phyloP scores from a whole-genome alignment of 2,888 invertebrate genomes.

The Myathropa florea region DNA sequence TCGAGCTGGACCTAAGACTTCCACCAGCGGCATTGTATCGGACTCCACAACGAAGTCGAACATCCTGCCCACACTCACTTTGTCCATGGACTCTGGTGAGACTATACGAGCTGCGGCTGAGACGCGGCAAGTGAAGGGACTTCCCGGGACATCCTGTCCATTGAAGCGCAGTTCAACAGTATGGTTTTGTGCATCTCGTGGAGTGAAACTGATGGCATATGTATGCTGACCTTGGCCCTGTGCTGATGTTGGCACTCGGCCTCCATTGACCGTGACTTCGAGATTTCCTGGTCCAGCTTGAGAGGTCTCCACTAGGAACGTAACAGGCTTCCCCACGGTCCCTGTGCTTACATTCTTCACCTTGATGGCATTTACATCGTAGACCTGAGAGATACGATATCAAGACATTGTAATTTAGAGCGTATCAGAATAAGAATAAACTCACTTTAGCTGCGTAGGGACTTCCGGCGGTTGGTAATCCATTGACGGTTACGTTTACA shows the following conservation, averaged over 20 bases:
- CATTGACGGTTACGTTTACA: conserved; percentile 92
- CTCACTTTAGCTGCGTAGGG: conserved; percentile 94
- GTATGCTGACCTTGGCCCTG: conserved; percentile 98
- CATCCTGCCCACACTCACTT: conserved; percentile 91
- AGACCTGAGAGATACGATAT: conserved; percentile 84
- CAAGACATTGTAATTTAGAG: neutral
- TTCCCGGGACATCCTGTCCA: conserved; percentile 95
- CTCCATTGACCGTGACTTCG: conserved; percentile 99
- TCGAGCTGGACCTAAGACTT: conserved; percentile 89
- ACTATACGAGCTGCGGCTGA: conserved; percentile 92
- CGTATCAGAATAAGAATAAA: neutral
- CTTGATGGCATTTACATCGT: conserved; percentile 95
- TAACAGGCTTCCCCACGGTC: conserved; percentile 93
- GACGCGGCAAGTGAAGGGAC: conserved; percentile 82
- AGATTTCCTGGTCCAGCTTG: conserved; percentile 99
- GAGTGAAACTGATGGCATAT: conserved; percentile 98
- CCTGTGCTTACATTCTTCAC: conserved; percentile 95
- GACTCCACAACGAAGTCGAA: conserved; percentile 94
- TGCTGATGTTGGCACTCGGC: conserved; percentile 97
- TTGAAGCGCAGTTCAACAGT: conserved; percentile 98
- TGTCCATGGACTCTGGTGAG: conserved; percentile 92
- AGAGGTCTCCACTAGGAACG: conserved; percentile 97
- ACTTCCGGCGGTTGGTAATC: conserved; percentile 92
- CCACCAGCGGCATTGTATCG: conserved; percentile 90
- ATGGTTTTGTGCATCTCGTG: conserved; percentile 93